Evolutionary conservation across 2,888 invertebrate genomes (phyloP), one percentile per base, ranked within the genome.

Genomic region (Ichneumoninae sp.): DNA sequence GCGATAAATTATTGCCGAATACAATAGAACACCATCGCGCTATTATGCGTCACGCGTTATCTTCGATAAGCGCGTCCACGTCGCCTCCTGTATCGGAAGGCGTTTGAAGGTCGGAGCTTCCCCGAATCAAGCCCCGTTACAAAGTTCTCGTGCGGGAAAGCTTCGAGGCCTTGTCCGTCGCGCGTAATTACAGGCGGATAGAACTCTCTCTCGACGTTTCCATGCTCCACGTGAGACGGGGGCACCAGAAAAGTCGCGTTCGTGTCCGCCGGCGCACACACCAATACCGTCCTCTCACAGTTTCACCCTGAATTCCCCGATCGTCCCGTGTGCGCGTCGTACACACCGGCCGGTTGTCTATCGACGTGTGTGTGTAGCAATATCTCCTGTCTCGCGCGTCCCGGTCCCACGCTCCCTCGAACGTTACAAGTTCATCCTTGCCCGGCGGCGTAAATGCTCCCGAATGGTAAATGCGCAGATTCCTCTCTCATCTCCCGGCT

Each of bases 381-480:
- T 65, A 65, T 71, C 63, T 75, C 47, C 33, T 16, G 78, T 81
- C 63, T 71, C 79, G 69, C 70, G 80, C 76, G 76, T 81, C 84
- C 81, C 82, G 88, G 88, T 90, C 90, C 90, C 90, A 90, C 90
- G 90, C 90, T 90, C 90, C 85, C 83, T 79, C 75, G 88, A 87
- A 87, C 89, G 87, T 89, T 88, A 87, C 87, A 88, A 87, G 90
- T 90, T 90, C 90, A 88, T 89, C 88, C 87, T 88, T 87, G 90
- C 88, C 88, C 87, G 83, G 84, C 82, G 87, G 88, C 87, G 84
- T 76, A 81, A 83, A 83, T 86, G 85, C 85, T 86, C 85, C 83
- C 85, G 86, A 85, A 83, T 85, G 83, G 78, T 82, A 77, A 83
- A 85, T 71, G 82, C 82, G 79, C 81, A 69, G 78, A 83, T 82